Percentiles rank a stretch among this genome's conserved stretches.
Conservation (phyloP, 1,140 invertebrate species). For the Drosophila neocordata region DNA sequence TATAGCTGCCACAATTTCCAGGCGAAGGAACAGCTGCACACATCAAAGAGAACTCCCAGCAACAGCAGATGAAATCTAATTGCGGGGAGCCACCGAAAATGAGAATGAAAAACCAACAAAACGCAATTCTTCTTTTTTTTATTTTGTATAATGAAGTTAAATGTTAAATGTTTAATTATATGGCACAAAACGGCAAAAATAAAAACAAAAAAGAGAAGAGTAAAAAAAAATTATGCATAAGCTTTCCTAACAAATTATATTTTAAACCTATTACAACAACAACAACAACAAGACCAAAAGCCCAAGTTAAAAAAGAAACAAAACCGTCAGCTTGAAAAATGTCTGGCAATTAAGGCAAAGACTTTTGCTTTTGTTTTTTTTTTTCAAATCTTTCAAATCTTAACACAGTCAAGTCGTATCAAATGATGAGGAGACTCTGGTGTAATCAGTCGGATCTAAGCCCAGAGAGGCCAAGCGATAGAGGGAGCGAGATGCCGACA, state of each 20-base stretch:
- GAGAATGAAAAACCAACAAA: conserved; percentile 29
- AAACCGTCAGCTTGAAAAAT: conserved; percentile 63
- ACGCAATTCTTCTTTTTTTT: conserved; percentile 15
- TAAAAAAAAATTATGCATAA: conserved; percentile 46
- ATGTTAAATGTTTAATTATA: conserved; percentile 73
- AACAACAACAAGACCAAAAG: not conserved
- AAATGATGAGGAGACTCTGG: conserved; percentile 15
- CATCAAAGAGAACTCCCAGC: conserved; percentile 46
- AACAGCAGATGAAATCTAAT: conserved; percentile 49
- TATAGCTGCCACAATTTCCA: conserved; percentile 43
- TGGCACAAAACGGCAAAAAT: conserved; percentile 41
- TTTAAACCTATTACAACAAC: conserved; percentile 17
- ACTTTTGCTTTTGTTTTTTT: conserved; percentile 60
- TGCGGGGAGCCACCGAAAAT: conserved; percentile 29
- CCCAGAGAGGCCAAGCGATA: conserved; percentile 35
- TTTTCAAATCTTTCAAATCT: conserved; percentile 34
- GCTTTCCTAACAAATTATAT: conserved; percentile 54
- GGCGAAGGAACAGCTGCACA: conserved; percentile 17
- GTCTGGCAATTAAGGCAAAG: conserved; percentile 65
- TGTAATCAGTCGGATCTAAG: conserved; percentile 75
- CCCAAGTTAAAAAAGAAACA: conserved; percentile 23
- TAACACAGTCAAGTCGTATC: conserved; percentile 3
- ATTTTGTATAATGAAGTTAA: conserved; percentile 64
- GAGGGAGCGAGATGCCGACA: conserved; percentile 53
- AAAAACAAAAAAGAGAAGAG: too few relatives aligned